Percentiles rank a stretch among this genome's conserved stretches.
Conservation (phyloP, 2,113 vertebrate species). For the Orcinus orca region DNA sequence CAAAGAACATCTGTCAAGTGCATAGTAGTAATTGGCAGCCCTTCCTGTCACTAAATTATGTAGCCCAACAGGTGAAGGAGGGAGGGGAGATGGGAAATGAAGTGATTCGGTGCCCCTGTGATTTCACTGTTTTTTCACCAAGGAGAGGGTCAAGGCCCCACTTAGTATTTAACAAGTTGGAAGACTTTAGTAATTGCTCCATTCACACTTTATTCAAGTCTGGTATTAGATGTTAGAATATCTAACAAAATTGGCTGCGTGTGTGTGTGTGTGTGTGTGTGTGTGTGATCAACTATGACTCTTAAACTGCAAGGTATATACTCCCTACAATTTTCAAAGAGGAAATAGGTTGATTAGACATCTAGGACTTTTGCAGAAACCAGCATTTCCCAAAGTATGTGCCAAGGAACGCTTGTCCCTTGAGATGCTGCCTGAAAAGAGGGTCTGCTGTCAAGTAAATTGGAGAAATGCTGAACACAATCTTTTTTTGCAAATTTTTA, state of each 20-base stretch:
- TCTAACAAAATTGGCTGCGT: background rate
- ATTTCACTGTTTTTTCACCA: constrained; percentile 5
- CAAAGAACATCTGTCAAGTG: constrained; percentile 7
- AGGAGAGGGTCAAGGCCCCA: background rate
- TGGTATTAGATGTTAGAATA: background rate
- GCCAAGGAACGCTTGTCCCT: background rate
- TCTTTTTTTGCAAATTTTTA: background rate
- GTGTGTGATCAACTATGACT: background rate
- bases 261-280: background rate
- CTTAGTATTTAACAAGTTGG: background rate
- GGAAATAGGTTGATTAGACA: background rate
- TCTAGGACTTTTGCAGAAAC: background rate
- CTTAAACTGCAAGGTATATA: background rate
- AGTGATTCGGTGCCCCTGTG: background rate
- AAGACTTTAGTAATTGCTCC: background rate
- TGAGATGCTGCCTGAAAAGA: background rate
- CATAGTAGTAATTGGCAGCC: background rate
- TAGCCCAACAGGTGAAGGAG: background rate
- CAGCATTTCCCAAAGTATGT: background rate
- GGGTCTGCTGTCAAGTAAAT: background rate
- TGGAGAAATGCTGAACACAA: background rate
- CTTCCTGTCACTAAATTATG: background rate
- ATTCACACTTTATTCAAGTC: background rate
- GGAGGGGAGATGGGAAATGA: background rate
- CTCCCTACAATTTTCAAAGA: background rate